Percentiles rank a stretch among this genome's conserved stretches.
Conservation (phyloP, 35 echinoderm and acorn worm genomes). For the Heliocidaris erythrogramma region DNA sequence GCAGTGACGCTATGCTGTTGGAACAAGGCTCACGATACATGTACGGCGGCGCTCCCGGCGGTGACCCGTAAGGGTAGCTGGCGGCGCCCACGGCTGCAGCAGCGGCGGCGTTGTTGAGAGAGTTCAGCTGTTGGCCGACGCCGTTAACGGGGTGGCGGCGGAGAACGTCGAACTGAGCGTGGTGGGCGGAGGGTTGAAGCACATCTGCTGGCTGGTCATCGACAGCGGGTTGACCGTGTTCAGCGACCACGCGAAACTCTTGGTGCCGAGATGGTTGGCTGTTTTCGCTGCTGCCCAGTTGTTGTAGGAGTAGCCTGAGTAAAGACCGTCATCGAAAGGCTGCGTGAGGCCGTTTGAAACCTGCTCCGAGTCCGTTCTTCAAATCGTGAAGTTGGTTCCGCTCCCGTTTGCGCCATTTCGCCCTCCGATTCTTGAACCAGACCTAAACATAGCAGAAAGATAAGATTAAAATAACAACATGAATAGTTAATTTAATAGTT, state of each 20-base stretch:
- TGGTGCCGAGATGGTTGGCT: slow-evolving; percentile 59
- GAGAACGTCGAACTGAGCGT: slow-evolving; percentile 70
- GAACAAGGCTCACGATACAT: slow-evolving; percentile 80
- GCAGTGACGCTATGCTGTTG: slow-evolving; percentile 75
- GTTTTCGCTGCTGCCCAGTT: slow-evolving; percentile 72
- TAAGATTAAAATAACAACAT: neutral
- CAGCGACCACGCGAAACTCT: slow-evolving; percentile 78
- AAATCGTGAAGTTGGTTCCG: slow-evolving; percentile 77
- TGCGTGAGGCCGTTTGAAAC: slow-evolving; percentile 70
- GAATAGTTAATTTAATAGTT: too few species aligned
- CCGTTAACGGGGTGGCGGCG: slow-evolving; percentile 61
- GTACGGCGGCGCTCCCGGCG: slow-evolving; percentile 54
- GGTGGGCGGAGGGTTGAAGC: slow-evolving; percentile 70
- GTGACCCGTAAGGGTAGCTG: slow-evolving; percentile 61
- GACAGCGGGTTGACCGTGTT: slow-evolving; percentile 76
- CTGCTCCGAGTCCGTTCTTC: slow-evolving; percentile 71
- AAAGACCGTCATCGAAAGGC: slow-evolving; percentile 74
- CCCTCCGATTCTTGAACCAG: slow-evolving; percentile 88
- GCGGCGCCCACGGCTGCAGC: slow-evolving; percentile 47
- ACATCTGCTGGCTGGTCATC: slow-evolving; percentile 78
- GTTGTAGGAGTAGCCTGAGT: slow-evolving; percentile 84
- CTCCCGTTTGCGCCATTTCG: slow-evolving; percentile 87
- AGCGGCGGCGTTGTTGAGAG: slow-evolving; percentile 51
- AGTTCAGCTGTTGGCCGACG: slow-evolving; percentile 63
- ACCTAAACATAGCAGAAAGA: slow-evolving; percentile 59